Evolutionary conservation across 2,888 invertebrate genomes (phyloP).

Genomic region (Caenorhabditis macrosperma): DNA sequence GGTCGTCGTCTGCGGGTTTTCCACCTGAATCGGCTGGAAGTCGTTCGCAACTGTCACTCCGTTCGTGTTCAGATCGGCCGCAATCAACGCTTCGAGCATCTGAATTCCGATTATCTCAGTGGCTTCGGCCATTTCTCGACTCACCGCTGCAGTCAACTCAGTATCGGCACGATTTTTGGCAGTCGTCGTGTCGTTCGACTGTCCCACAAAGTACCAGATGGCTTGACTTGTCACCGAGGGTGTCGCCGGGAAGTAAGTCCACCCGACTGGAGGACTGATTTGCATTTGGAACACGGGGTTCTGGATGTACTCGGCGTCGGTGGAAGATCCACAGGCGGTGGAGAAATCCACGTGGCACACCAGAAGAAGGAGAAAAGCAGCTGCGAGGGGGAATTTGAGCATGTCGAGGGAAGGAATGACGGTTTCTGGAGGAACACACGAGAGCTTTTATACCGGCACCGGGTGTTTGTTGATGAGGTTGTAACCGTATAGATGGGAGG

Average conservation of each 20-base stretch:
- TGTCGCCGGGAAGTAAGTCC: constrained; percentile 70
- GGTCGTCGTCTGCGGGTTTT: constrained; percentile 61
- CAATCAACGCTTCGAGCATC: constrained; percentile 67
- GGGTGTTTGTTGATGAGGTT: constrained; percentile 45
- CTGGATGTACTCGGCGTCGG: constrained; percentile 64
- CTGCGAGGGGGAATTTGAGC: constrained; percentile 20
- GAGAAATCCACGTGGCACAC: constrained; percentile 14
- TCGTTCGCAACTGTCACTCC: constrained; percentile 63
- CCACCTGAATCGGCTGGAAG: constrained; percentile 65
- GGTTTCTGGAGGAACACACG: not conserved
- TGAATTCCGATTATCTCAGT: constrained; percentile 30
- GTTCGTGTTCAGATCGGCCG: constrained; percentile 61
- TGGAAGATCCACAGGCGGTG: constrained; percentile 44
- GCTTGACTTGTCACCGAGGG: constrained; percentile 59
- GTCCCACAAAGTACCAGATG: constrained; percentile 69
- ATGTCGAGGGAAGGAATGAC: constrained; percentile 19
- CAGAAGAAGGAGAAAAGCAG: not conserved
- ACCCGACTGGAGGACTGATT: constrained; percentile 70
- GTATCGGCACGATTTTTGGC: constrained; percentile 64
- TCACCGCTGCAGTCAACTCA: constrained; percentile 67
- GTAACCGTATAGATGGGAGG: constrained; percentile 53
- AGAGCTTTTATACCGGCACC: constrained; percentile 19
- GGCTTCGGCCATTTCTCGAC: too few species aligned
- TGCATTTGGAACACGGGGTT: constrained; percentile 71
- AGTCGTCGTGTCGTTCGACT: constrained; percentile 65